phyloP scores from a whole-genome alignment of 53 echinoderm and acorn worm genomes.

The Temnopleurus reevesii region DNA sequence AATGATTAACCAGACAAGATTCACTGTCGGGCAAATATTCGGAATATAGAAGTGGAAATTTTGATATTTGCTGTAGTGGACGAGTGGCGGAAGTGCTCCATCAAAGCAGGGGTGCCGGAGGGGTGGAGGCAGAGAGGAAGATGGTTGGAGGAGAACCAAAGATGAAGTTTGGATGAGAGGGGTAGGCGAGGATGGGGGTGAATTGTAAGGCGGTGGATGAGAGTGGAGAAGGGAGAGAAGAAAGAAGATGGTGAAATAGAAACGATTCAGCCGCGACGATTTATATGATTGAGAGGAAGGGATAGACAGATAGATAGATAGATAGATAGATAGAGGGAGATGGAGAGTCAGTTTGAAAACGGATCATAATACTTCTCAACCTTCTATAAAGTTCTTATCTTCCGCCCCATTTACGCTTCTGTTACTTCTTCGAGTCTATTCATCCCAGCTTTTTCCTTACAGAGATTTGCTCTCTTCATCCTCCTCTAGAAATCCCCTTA shows the following conservation, averaged over 20 bases:
- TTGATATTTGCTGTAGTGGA: slow-evolving; percentile 42
- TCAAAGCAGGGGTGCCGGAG: slow-evolving; percentile 10
- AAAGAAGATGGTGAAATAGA: neutral
- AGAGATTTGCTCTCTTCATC: too few relatives aligned
- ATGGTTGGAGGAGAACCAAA: neutral
- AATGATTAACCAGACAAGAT: slow-evolving; percentile 56
- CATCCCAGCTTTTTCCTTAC: too few relatives aligned
- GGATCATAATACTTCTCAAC: too few relatives aligned
- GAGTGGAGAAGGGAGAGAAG: neutral
- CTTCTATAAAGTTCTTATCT: too few relatives aligned
- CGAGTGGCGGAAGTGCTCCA: slow-evolving; percentile 49
- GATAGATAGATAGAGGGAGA: neutral
- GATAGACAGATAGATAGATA: neutral
- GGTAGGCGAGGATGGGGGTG: neutral
- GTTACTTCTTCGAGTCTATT: too few relatives aligned
- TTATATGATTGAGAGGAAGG: too few relatives aligned
- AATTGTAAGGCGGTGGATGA: neutral
- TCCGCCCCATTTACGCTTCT: too few relatives aligned
- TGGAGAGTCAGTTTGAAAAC: neutral
- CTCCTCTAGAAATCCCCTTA: too few relatives aligned
- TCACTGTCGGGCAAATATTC: slow-evolving; percentile 41
- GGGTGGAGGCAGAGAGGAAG: neutral
- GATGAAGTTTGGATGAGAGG: neutral
- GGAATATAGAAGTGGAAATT: slow-evolving; percentile 16
- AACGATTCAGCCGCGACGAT: too few relatives aligned